A percentile compares a stretch with the other conserved stretches of the same genome.
Evolutionary conservation across 2,888 invertebrate genomes (phyloP).

Genomic region (Cinara cedri): DNA sequence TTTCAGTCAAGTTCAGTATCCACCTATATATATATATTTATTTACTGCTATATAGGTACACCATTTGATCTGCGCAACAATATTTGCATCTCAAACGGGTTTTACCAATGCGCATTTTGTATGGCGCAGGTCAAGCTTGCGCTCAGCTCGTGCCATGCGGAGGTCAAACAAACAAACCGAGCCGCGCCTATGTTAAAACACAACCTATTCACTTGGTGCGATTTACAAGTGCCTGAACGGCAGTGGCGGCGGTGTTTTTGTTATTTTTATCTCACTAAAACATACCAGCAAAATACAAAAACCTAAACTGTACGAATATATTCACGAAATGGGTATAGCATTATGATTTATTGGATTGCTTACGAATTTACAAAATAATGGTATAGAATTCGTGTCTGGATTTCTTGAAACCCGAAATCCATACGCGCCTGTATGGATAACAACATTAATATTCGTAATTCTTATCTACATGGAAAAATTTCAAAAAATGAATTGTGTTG

Average conservation of each 20-base stretch:
- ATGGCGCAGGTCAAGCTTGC: constrained; percentile 41
- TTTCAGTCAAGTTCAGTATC: constrained; percentile 8
- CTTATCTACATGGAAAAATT: constrained; percentile 1
- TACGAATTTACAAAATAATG: background rate
- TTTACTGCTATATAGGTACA: background rate
- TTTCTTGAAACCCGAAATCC: background rate
- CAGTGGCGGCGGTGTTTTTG: background rate
- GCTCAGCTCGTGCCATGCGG: constrained; percentile 48
- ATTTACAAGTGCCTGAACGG: constrained; percentile 22
- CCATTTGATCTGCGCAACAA: constrained; percentile 29
- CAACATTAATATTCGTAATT: background rate
- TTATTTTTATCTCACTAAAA: background rate
- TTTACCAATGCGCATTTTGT: constrained; percentile 31
- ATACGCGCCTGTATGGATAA: background rate
- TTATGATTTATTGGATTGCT: constrained; percentile 3
- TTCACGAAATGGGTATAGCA: background rate
- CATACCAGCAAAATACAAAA: background rate
- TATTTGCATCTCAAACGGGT: constrained; percentile 52
- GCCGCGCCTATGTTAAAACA: constrained; percentile 23
- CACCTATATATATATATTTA: background rate
- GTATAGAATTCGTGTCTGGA: background rate
- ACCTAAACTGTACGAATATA: too few species aligned
- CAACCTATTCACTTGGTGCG: constrained; percentile 23
- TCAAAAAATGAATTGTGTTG: background rate
- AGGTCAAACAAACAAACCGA: constrained; percentile 51